Evolutionary conservation across 1,140 invertebrate species (phyloP).

Genomic region (Ceratina australensis): DNA sequence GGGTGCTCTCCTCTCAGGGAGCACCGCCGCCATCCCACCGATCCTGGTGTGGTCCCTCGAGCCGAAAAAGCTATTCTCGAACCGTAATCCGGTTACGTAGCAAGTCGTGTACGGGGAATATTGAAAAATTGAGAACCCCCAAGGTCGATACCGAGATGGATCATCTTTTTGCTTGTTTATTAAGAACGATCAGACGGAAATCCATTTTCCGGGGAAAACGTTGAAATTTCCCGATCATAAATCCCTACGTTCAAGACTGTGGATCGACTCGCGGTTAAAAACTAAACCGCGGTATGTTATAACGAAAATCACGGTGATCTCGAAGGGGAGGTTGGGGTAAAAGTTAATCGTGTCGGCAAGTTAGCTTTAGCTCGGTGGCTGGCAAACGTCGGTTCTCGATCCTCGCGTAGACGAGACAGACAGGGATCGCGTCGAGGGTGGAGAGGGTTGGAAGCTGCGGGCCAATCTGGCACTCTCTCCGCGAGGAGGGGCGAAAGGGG

Average conservation of each 20-base stretch:
- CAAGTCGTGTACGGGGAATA: slow-evolving; percentile 68
- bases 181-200: slow-evolving; percentile 7
- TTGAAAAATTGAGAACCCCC: slow-evolving; percentile 69
- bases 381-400: slow-evolving; percentile 45
- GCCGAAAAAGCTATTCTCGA: slow-evolving; percentile 70
- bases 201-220: too few relatives aligned
- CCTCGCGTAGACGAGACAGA: slow-evolving; percentile 34
- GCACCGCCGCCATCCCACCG: slow-evolving; percentile 40
- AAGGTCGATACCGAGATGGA: slow-evolving; percentile 30
- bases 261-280: neutral
- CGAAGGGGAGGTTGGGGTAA: slow-evolving; percentile 4
- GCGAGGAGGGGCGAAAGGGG: slow-evolving; percentile 54
- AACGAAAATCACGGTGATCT: neutral
- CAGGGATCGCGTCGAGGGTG: slow-evolving; percentile 10
- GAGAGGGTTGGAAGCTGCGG: slow-evolving; percentile 44
- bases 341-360: slow-evolving; percentile 35
- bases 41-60: slow-evolving; percentile 41
- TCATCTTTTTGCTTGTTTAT: neutral
- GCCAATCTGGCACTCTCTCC: slow-evolving; percentile 59
- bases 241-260: neutral
- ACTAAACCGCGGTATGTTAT: neutral
- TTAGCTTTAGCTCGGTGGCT: slow-evolving; percentile 28
- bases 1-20: slow-evolving; percentile 48
- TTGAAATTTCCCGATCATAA: too few relatives aligned
- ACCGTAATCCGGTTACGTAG: slow-evolving; percentile 67